A percentile compares a stretch with the other conserved stretches of the same genome.
Evolutionary conservation across 92 coral and sea anemone genomes (phyloP).

Genomic region (Parazoanthus swiftii): DNA sequence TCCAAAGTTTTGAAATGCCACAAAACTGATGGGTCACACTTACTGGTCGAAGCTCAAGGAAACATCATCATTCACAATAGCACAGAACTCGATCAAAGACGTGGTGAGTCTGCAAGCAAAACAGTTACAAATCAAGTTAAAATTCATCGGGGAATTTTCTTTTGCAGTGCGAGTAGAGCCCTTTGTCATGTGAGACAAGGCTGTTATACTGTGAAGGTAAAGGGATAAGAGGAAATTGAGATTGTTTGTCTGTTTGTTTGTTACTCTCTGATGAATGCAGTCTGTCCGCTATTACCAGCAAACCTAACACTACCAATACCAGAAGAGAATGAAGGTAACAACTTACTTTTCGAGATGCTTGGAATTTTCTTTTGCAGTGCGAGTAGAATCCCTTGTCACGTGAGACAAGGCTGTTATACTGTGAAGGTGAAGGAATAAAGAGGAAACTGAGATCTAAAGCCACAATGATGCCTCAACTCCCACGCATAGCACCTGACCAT

Average conservation of each 20-base stretch:
- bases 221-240: neutral
- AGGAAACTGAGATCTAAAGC: neutral
- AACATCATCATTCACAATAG: slow-evolving; percentile 11
- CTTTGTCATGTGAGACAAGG: slow-evolving; percentile 62
- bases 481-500: neutral
- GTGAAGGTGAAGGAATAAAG: neutral
- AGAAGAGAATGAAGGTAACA: neutral
- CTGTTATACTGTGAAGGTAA: slow-evolving; percentile 51
- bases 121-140: neutral
- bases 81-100: slow-evolving; percentile 26
- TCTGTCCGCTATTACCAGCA: neutral
- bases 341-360: slow-evolving; percentile 73
- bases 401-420: slow-evolving; percentile 63
- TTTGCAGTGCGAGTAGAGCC: slow-evolving; percentile 55
- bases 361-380: slow-evolving; percentile 60
- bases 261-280: neutral
- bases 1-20: neutral
- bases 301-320: neutral
- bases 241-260: neutral
- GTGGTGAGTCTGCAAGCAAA: slow-evolving; percentile 31
- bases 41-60: slow-evolving; percentile 30
- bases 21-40: neutral
- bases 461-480: neutral
- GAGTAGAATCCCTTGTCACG: slow-evolving; percentile 61
- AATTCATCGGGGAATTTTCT: slow-evolving; percentile 57